A percentile compares a stretch with the other conserved stretches of the same genome.
These are phyloP conservation scores for Etheostoma nigrum DNA, from an alignment of 2,797 vertebrate genomes.

Conservation along the genomic window DNA sequence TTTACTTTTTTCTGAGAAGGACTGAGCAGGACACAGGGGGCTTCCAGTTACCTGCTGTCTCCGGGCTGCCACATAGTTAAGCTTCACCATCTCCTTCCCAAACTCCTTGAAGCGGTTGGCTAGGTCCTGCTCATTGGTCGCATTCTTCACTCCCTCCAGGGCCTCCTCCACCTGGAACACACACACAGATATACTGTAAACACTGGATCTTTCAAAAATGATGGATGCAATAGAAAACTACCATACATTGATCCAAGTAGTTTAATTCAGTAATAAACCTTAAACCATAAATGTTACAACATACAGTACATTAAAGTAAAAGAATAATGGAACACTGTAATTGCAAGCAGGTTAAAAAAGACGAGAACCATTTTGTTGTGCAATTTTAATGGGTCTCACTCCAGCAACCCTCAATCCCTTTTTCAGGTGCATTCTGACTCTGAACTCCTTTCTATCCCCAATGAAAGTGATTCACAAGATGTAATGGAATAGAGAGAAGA, in stretches of 20 bases:
- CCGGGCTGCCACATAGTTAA: conserved; percentile 97
- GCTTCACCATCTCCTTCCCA: conserved; percentile 99
- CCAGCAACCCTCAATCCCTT: conserved; percentile 23
- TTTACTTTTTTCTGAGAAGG: conserved; percentile 4
- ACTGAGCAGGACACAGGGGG: background rate
- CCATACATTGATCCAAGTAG: background rate
- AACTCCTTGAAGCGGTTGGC: conserved; percentile 99
- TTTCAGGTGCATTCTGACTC: conserved; percentile 37
- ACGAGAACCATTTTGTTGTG: conserved; percentile 33
- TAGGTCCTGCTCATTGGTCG: conserved; percentile 97
- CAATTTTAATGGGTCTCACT: conserved; percentile 48
- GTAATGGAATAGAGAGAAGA: conserved; percentile 56
- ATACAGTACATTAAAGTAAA: background rate
- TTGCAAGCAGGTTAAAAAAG: conserved; percentile 20
- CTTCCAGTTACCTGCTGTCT: conserved; percentile 91
- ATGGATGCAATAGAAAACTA: conserved; percentile 7
- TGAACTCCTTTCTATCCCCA: conserved; percentile 39
- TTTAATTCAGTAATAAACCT: background rate
- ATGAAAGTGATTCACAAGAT: conserved; percentile 59
- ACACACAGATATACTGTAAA: background rate
- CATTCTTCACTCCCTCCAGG: conserved; percentile 95
- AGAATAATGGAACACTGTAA: conserved; percentile 8
- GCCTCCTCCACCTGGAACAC: conserved; percentile 93
- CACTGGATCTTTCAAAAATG: conserved; percentile 1
- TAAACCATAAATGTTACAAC: background rate